Conservation (phyloP, 1,140 invertebrate species). For the Lasioglossum albipes region DNA sequence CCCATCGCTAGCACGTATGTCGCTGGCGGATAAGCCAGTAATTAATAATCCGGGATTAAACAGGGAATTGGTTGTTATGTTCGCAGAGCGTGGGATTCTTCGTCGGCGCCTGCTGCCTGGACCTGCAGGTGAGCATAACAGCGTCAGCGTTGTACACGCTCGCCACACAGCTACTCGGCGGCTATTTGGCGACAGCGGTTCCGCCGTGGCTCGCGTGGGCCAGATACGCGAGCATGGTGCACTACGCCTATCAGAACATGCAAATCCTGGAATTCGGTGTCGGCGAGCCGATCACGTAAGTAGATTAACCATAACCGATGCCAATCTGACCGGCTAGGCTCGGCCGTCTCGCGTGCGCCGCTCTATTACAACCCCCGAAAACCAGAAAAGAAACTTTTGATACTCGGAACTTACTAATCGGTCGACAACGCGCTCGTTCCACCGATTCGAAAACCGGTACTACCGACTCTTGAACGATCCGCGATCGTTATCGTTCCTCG, state of each 20-base stretch:
- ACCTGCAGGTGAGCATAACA: slow-evolving; percentile 90
- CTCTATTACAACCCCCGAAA: too few species aligned
- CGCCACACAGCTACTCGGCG: slow-evolving; percentile 90
- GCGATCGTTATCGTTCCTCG: too few species aligned
- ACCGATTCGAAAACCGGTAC: too few species aligned
- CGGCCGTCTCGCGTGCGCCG: too few species aligned
- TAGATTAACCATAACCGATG: slow-evolving; percentile 45
- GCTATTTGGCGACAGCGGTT: slow-evolving; percentile 89
- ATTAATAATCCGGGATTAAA: too few species aligned
- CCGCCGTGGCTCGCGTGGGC: slow-evolving; percentile 90
- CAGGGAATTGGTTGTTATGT: neutral
- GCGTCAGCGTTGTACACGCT: slow-evolving; percentile 90
- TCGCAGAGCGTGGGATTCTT: slow-evolving; percentile 92
- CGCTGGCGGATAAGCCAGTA: too few species aligned
- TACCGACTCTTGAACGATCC: too few species aligned
- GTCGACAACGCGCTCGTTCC: too few species aligned
- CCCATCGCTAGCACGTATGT: too few species aligned
- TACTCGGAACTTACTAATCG: too few species aligned
- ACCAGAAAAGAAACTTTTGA: too few species aligned
- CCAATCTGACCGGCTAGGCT: neutral
- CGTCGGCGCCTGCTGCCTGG: slow-evolving; percentile 89
- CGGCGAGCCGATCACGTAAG: slow-evolving; percentile 86
- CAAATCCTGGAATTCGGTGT: slow-evolving; percentile 90
- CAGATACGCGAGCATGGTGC: slow-evolving; percentile 89
- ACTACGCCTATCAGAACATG: slow-evolving; percentile 93